Conservation (phyloP, 2,113 vertebrate species). For the Cathartes aura region DNA sequence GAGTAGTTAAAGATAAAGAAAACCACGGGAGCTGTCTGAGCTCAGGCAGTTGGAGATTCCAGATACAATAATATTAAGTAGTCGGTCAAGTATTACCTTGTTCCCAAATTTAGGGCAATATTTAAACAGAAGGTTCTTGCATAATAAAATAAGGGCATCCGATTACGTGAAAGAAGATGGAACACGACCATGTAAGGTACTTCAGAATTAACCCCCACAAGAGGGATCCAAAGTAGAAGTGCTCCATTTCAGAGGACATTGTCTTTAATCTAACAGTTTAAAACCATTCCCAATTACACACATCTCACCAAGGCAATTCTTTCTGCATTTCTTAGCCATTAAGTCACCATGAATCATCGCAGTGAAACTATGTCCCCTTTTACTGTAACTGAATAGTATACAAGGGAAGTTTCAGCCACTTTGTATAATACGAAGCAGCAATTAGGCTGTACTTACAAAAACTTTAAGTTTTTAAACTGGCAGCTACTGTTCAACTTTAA, state of each 20-base stretch:
- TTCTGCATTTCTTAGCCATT: not conserved
- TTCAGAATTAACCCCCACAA: not conserved
- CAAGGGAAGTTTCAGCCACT: not conserved
- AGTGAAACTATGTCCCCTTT: not conserved
- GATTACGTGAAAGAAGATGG: not conserved
- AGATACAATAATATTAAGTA: not conserved
- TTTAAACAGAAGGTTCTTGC: not conserved
- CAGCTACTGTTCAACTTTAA: not conserved
- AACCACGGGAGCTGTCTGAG: not conserved
- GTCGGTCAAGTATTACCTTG: rapidly evolving
- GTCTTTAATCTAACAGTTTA: not conserved
- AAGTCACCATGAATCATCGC: not conserved
- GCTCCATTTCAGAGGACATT: not conserved
- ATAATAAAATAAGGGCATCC: not conserved
- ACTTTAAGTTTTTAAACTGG: not conserved
- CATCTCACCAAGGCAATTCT: not conserved
- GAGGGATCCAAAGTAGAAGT: not conserved
- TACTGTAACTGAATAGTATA: rapidly evolving
- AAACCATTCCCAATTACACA: not conserved
- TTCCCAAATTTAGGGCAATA: not conserved
- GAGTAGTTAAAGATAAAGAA: not conserved
- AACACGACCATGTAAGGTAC: not conserved
- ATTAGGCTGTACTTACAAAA: not conserved
- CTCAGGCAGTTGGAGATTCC: not conserved
- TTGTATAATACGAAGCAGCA: rapidly evolving